These are phyloP conservation scores for Ochotona curzoniae DNA, from an alignment of 2,113 vertebrate genomes.

Conservation along the genomic window DNA sequence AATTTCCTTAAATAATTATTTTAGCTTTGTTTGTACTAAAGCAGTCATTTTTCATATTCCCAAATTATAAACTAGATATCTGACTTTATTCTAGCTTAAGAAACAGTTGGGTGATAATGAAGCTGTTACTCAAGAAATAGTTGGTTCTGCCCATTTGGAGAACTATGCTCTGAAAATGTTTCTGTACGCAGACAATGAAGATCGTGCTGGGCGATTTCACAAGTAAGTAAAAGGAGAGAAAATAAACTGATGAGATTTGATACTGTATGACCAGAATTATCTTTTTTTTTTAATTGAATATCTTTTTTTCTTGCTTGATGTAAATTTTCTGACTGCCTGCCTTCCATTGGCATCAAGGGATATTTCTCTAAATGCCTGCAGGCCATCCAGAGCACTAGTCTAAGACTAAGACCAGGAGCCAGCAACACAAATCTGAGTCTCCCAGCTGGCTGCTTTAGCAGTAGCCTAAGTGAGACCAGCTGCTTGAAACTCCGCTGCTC, in stretches of 20 bases:
- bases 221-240: conserved; percentile 90
- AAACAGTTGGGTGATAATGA: conserved; percentile 95
- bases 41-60: neutral
- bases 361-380: too few species aligned
- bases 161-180: conserved; percentile 99
- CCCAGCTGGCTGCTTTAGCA: too few species aligned
- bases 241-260: neutral
- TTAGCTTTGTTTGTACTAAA: conserved; percentile 36
- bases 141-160: conserved; percentile 97
- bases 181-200: conserved; percentile 98
- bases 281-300: neutral
- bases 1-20: conserved; percentile 46
- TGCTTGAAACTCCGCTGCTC: too few species aligned
- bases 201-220: conserved; percentile 94
- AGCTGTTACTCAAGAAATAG: conserved; percentile 96
- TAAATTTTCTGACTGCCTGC: neutral
- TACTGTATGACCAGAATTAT: neutral
- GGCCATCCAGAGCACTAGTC: too few species aligned
- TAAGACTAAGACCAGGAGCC: too few species aligned
- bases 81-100: conserved; percentile 93
- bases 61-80: conserved; percentile 52
- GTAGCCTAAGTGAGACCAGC: too few species aligned
- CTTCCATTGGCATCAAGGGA: too few species aligned
- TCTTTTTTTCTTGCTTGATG: too few species aligned
- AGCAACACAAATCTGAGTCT: too few species aligned